A percentile compares a stretch with the other conserved stretches of the same genome.
Conservation (phyloP, 2,797 vertebrate genomes). For the Semotilus atromaculatus region DNA sequence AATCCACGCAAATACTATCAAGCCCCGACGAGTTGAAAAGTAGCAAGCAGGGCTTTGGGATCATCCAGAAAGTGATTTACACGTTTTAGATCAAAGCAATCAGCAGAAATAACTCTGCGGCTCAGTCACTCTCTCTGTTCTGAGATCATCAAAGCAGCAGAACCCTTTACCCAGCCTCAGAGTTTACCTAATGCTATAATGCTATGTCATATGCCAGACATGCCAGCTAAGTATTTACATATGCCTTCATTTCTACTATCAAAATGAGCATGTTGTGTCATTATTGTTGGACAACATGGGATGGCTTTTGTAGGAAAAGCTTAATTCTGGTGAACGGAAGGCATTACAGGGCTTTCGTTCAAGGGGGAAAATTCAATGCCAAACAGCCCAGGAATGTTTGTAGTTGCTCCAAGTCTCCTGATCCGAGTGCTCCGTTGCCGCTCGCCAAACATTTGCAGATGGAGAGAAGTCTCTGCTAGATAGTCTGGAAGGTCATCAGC, state of each 20-base stretch:
- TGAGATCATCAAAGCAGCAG: conserved; percentile 68
- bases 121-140: conserved; percentile 63
- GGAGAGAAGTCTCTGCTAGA: conserved; percentile 66
- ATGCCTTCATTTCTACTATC: conserved; percentile 63
- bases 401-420: conserved; percentile 67
- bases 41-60: conserved; percentile 28
- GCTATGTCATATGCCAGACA: conserved; percentile 63
- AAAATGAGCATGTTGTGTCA: conserved; percentile 64
- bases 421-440: conserved; percentile 64
- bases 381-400: conserved; percentile 75
- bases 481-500: conserved; percentile 68
- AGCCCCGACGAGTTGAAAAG: conserved; percentile 53
- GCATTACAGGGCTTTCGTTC: conserved; percentile 75
- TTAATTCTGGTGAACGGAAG: conserved; percentile 73
- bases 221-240: conserved; percentile 74
- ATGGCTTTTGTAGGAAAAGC: conserved; percentile 65
- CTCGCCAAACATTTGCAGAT: conserved; percentile 75
- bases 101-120: conserved; percentile 56
- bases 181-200: conserved; percentile 72
- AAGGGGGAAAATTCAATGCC: conserved; percentile 73
- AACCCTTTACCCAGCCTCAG: conserved; percentile 58
- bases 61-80: conserved; percentile 66
- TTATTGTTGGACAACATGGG: conserved; percentile 67
- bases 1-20: conserved; percentile 44
- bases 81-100: conserved; percentile 65